These are phyloP conservation scores for Onychostruthus taczanowskii DNA, from an alignment of 2,113 vertebrate species.

Conservation along the genomic window DNA sequence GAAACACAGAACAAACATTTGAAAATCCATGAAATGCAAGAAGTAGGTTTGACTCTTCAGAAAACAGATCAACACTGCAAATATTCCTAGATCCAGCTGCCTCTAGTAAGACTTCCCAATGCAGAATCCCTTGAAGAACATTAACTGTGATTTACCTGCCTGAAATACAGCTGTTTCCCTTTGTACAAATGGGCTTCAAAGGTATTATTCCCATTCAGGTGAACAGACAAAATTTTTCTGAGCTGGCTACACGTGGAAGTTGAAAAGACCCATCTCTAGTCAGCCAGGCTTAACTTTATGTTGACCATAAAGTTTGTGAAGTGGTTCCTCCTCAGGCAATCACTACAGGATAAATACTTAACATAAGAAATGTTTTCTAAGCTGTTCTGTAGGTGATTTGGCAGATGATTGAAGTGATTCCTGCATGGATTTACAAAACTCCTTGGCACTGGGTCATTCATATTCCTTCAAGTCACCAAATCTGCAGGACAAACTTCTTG, in stretches of 20 bases:
- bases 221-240: not conserved
- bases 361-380: not conserved
- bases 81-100: not conserved
- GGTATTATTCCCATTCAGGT: not conserved
- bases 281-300: not conserved
- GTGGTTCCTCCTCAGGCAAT: not conserved
- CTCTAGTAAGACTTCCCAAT: not conserved
- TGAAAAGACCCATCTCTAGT: not conserved
- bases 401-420: not conserved
- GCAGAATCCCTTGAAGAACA: not conserved
- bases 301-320: not conserved
- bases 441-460: not conserved
- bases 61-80: not conserved
- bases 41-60: not conserved
- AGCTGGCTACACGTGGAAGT: rapidly evolving
- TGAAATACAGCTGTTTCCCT: not conserved
- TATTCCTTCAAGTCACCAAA: not conserved
- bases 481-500: not conserved
- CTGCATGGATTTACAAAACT: not conserved
- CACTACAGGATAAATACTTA: not conserved
- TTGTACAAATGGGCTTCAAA: not conserved
- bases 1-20: not conserved
- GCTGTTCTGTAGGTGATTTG: not conserved
- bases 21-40: not conserved
- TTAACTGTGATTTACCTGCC: not conserved